phyloP scores from a whole-genome alignment of 2,797 vertebrate species.

The Manis pentadactyla region DNA sequence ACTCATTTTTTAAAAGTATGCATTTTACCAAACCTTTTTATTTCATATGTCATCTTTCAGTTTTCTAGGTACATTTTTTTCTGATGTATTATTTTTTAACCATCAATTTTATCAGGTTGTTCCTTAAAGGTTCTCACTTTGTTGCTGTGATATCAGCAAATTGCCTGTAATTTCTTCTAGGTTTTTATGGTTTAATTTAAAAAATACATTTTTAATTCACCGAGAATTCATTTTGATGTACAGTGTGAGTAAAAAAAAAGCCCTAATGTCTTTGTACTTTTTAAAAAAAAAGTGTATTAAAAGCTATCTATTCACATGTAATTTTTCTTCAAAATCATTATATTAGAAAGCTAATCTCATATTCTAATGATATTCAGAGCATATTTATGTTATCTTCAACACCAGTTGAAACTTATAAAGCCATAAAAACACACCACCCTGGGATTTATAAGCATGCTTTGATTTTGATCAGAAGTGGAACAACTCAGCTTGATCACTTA shows the following conservation, averaged over 20 bases:
- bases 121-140: slow-evolving; percentile 1
- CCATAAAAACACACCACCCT: slow-evolving; percentile 42
- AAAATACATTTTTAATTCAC: not conserved
- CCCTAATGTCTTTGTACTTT: not conserved
- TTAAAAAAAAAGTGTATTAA: not conserved
- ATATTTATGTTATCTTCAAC: slow-evolving; percentile 33
- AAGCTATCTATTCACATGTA: not conserved
- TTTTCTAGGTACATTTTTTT: slow-evolving; percentile 1
- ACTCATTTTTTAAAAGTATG: not conserved
- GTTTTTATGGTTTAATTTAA: slow-evolving; percentile 26
- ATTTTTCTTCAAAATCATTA: slow-evolving; percentile 53
- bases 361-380: slow-evolving; percentile 11
- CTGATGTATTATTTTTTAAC: not conserved
- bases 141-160: not conserved
- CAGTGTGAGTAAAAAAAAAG: not conserved
- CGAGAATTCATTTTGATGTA: slow-evolving; percentile 38
- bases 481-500: slow-evolving; percentile 67
- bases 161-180: not conserved
- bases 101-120: not conserved
- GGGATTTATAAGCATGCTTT: slow-evolving; percentile 62
- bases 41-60: not conserved
- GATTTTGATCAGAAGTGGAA: slow-evolving; percentile 71
- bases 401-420: slow-evolving; percentile 33
- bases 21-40: not conserved
- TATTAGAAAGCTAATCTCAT: slow-evolving; percentile 34